These are phyloP conservation scores for Oscheius sp. DNA, from an alignment of 2,888 invertebrate species.

Conservation along the genomic window DNA sequence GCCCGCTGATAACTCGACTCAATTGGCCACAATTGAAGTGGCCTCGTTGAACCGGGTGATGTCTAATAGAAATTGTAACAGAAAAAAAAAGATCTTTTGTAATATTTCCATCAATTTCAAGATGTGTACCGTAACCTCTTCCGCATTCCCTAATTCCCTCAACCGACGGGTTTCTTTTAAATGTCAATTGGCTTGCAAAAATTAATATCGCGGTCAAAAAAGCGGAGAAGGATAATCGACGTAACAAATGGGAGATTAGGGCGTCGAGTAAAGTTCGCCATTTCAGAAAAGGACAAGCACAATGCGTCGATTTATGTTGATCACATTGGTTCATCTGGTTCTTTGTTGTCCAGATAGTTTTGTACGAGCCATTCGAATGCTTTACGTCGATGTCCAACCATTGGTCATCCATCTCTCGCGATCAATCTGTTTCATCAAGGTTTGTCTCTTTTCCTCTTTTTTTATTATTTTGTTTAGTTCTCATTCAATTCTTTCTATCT, in stretches of 20 bases:
- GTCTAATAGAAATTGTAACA: no score
- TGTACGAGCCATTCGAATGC: slow-evolving; percentile 46
- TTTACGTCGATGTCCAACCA: slow-evolving; percentile 17
- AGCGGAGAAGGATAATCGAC: not conserved
- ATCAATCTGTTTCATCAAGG: slow-evolving; percentile 48
- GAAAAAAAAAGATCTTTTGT: no score
- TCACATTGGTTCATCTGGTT: slow-evolving; percentile 58
- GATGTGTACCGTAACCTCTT: not conserved
- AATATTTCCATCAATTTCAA: not conserved
- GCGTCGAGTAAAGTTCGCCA: no score
- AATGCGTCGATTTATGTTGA: slow-evolving; percentile 61
- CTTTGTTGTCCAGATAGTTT: slow-evolving; percentile 62
- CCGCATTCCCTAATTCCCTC: not conserved
- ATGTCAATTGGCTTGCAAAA: not conserved
- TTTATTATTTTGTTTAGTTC: slow-evolving; percentile 54
- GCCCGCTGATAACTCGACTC: slow-evolving; percentile 19
- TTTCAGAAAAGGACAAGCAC: slow-evolving; percentile 45
- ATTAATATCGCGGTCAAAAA: not conserved
- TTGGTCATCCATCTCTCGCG: slow-evolving; percentile 42
- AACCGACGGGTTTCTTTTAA: no score
- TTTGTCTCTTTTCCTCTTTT: not conserved
- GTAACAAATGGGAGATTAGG: no score
- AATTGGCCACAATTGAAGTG: not conserved
- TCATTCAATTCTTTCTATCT: slow-evolving; percentile 70
- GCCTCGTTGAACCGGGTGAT: not conserved